These are phyloP conservation scores for Sesamia inferens DNA, from an alignment of 2,888 invertebrate species.

Conservation along the genomic window DNA sequence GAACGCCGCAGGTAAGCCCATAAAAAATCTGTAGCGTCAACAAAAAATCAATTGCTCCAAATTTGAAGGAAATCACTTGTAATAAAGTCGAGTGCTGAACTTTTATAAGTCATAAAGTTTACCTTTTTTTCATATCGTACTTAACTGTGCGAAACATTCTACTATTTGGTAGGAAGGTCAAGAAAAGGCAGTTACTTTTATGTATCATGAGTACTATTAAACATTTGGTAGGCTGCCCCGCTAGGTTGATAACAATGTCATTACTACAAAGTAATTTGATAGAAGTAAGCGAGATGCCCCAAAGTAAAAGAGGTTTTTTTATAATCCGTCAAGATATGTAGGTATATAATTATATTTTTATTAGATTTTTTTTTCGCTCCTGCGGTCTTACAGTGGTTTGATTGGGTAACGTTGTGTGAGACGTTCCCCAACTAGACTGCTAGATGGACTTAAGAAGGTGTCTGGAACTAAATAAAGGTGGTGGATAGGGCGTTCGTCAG, in stretches of 20 bases:
- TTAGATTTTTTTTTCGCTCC: too few relatives aligned
- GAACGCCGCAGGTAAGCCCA: constrained; percentile 24
- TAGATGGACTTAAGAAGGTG: too few relatives aligned
- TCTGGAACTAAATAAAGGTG: too few relatives aligned
- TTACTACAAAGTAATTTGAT: too few relatives aligned
- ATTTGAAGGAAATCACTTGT: constrained; percentile 51
- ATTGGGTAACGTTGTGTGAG: too few relatives aligned
- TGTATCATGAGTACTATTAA: background rate
- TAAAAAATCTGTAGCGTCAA: constrained; percentile 50
- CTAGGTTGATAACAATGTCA: background rate
- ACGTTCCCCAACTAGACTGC: too few relatives aligned
- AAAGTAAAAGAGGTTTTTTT: too few relatives aligned
- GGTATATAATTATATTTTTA: too few relatives aligned
- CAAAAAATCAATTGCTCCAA: constrained; percentile 57
- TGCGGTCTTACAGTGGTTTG: too few relatives aligned
- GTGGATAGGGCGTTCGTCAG: too few relatives aligned
- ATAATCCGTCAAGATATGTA: too few relatives aligned
- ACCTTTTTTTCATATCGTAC: constrained; percentile 52
- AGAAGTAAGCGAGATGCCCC: too few relatives aligned
- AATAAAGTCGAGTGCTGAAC: constrained; percentile 46
- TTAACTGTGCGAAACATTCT: constrained; percentile 21
- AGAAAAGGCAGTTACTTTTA: constrained; percentile 3
- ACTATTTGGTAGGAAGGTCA: constrained; percentile 30
- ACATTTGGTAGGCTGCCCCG: background rate
- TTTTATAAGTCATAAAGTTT: constrained; percentile 61